Base-by-base conservation (phyloP, 92 coral and sea anemone species). In the Zoanthus solanderi region DNA sequence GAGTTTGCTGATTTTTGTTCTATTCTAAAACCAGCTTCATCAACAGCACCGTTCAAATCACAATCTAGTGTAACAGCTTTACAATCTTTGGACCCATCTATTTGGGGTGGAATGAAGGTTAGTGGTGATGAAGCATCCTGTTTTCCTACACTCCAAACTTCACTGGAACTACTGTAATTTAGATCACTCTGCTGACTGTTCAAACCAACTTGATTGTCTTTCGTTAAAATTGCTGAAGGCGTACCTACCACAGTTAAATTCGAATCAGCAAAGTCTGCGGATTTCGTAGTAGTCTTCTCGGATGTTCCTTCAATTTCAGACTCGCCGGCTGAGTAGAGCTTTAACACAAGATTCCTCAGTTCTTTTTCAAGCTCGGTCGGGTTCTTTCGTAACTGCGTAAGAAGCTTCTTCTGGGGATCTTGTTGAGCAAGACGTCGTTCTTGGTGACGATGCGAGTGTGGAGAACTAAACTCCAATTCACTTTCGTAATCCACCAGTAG, bases 341-440 rank as follows among this genome's bases (percentile, higher is more conserved):
- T 91, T 16, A 95, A 69, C 9, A 95, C 98, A 13, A 93, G 75
- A 13, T 68, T 83, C 23, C 94, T 90, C 28, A 95, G 88, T 47
- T 91, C 92, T 85, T 90, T 93, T 65, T 95, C 96, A 31, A 89
- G 91, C 84, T 87, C 85, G 12, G 93, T 87, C 18, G 98, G 98
- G 87, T 95, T 95, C 63, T 79, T 65, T 0, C 96, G 87, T 83
- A 95, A 79, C 28, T 77, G 92, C 15, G 98, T 91, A 1, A 92
- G 92, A 2, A 88, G 87, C 58, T 93, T 94, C 61, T 48, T 30
- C 47, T 86, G 83, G 23, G 87, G 76, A 18, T 91, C 91, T 48
- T 79, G 61, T n/a, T 74, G 75, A 13, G 78, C 78, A 9, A 81
- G 75, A 44, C 85, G 85, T 60, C 88, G 79, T n/a, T 74, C 67